Base-by-base conservation (phyloP, 2,113 vertebrate species). In the Cololabis saira region DNA sequence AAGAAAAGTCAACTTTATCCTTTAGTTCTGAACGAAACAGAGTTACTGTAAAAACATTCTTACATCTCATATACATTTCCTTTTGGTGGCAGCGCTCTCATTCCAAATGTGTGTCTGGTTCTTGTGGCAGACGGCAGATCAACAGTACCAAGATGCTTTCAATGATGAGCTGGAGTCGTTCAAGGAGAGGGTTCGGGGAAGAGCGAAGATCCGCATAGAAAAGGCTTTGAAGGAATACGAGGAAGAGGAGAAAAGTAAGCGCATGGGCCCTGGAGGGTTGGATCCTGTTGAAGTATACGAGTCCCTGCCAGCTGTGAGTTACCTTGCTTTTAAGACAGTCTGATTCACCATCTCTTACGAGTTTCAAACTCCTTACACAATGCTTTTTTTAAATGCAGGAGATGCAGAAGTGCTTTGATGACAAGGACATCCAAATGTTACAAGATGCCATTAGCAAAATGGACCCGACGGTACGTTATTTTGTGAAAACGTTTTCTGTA, bases 131-230 rank as follows among this genome's bases (percentile, higher is more conserved):
- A 98, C 95, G 0, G 95, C 96, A 0, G 96, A 98, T 62, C 95
- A 95, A 64, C 96, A 96, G 82, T 98, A 99, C 86, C 94, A 96
- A 90, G 97, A 99, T 0, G 97, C 97, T 1, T 98, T 99, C 85
- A 97, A 94, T 0, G 95, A 97, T 0, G 97, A 99, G 81, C 89
- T 98, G 76, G 95, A 95, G 51, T 93, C 95, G 0, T 99, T 98
- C 79, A 98, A 97, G 78, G 95, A 93, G 58, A 87, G 97, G 0
- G 97, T 98, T 43, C 91, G 94, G 0, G 94, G 92, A 21, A 90
- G 97, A 0, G 97, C 97, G 0, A 96, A 95, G 87, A 94, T 94
- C 4, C 94, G 97, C 43, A 92, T 98, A 0, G 97, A 99, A 70
- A 96, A 95, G 59, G 97, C 97, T 1, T 85, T 97, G 92, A 94